Evolutionary conservation across 2,888 invertebrate genomes (phyloP).

Genomic region (Andrena bicolor): DNA sequence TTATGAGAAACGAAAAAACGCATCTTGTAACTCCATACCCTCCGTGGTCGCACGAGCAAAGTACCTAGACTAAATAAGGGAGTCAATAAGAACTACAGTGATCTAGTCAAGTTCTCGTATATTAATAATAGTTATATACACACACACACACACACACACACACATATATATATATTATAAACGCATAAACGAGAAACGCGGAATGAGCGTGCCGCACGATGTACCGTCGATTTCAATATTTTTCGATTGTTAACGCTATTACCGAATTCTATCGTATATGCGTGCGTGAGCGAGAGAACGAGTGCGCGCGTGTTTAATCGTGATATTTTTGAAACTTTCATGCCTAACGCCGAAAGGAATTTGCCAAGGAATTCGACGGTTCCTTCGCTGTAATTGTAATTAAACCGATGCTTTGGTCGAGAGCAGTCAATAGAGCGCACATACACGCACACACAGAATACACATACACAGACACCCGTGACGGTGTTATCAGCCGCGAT

Average conservation of each 20-base stretch:
- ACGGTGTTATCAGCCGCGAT: constrained; percentile 21
- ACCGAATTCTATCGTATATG: constrained; percentile 69
- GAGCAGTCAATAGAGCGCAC: constrained; percentile 36
- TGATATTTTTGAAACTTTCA: constrained; percentile 9
- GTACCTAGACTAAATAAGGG: constrained; percentile 76
- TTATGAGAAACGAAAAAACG: constrained; percentile 73
- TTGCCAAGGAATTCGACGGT: constrained; percentile 48
- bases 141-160: constrained; percentile 9
- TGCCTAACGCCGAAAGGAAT: constrained; percentile 65
- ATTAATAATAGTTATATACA: constrained; percentile 49
- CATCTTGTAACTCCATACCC: constrained; percentile 74
- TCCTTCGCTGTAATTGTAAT: constrained; percentile 50
- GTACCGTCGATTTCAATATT: constrained; percentile 66
- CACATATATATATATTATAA: constrained; percentile 25
- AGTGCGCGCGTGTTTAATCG: constrained; percentile 40
- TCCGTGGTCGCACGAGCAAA: constrained; percentile 77
- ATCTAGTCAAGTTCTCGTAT: constrained; percentile 83
- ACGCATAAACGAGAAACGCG: constrained; percentile 14
- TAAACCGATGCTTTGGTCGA: constrained; percentile 53
- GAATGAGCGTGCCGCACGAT: constrained; percentile 42
- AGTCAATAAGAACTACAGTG: constrained; percentile 77
- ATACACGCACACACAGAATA: not conserved
- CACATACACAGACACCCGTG: not conserved
- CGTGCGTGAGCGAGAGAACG: constrained; percentile 31
- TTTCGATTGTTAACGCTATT: constrained; percentile 75